Base-by-base conservation (phyloP, 2,888 invertebrate genomes). In the Drosophila pseudotalamancana region DNA sequence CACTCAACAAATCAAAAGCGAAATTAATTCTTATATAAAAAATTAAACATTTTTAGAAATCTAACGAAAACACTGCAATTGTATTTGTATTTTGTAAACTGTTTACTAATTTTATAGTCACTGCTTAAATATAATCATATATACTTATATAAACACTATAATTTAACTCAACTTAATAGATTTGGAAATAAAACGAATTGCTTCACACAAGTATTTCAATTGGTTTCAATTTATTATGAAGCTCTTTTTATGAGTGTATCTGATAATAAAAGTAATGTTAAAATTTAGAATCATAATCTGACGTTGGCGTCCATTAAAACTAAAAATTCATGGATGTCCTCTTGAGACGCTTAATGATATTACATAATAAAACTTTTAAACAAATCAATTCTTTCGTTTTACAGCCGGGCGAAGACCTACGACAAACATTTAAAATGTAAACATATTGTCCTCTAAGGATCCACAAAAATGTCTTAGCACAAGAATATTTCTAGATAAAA, bases 41-140 rank as follows among this genome's bases (percentile, higher is more conserved):
- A 32, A 4, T 32, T 45, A 72, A 55, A 51, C 39, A 39, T 35
- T 68, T 50, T 51, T 45, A 27, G 18, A 61, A 60, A 68, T 60
- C 51, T 63, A 68, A 69, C 59, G 51, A 50, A 72, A 51, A 35
- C 50, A 50, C 53, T 37, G 21, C 18, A 63, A 59, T 56, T 77
- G 53, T 75, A 72, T 61, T 77, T 77, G 78, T 79, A 81, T 74
- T 77, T 70, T 77, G 50, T 64, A 76, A 80, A 60, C 73, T 45
- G 61, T 74, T 73, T 81, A 77, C 77, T 77, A 83, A 83, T 79
- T 66, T 55, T 48, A 48, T 59, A 50, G 51, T 63, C 76, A 63
- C 72, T 39, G 67, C 72, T 83, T 77, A 75, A 64, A 63, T 56
- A 63, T 66, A 78, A 68, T 60, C 59, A 29, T 39, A 54, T 49